Evolutionary conservation across 2,888 invertebrate species (phyloP).

Genomic region (Diarsia dahlii): DNA sequence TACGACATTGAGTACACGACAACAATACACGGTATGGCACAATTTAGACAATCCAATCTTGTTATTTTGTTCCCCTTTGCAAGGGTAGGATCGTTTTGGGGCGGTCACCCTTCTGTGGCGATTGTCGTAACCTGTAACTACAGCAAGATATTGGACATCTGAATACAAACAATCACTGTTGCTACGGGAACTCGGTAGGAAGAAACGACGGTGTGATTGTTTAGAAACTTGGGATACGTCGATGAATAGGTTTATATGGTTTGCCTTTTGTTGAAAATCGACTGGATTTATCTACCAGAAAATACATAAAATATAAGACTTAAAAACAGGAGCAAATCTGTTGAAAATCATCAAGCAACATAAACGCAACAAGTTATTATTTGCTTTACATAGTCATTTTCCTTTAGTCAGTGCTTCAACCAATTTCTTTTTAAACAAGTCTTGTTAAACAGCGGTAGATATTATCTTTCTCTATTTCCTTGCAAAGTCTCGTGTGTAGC

Average conservation of each 20-base stretch:
- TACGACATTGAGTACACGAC: slow-evolving; percentile 17
- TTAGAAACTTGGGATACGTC: background rate
- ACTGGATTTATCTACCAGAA: background rate
- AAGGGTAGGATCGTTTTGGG: slow-evolving; percentile 33
- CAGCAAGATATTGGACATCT: slow-evolving; percentile 24
- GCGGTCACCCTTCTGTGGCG: slow-evolving; percentile 16
- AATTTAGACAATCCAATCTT: slow-evolving; percentile 51
- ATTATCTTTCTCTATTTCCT: background rate
- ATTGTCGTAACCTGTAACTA: slow-evolving; percentile 41
- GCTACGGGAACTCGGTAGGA: background rate
- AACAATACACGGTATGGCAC: slow-evolving; percentile 29
- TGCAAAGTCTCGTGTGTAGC: background rate
- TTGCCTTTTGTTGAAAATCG: background rate
- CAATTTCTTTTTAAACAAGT: background rate
- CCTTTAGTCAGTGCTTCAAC: too few relatives aligned
- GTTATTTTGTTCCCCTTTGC: slow-evolving; percentile 23
- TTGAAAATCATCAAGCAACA: background rate
- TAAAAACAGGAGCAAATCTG: background rate
- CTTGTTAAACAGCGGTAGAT: background rate
- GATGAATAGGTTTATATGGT: background rate
- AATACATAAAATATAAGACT: background rate
- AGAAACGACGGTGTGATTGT: background rate
- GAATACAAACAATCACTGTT: slow-evolving; percentile 20
- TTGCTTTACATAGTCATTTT: background rate
- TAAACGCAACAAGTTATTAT: background rate